These are phyloP conservation scores for Andrena chrysosceles DNA, from an alignment of 2,888 invertebrate genomes.

Conservation along the genomic window DNA sequence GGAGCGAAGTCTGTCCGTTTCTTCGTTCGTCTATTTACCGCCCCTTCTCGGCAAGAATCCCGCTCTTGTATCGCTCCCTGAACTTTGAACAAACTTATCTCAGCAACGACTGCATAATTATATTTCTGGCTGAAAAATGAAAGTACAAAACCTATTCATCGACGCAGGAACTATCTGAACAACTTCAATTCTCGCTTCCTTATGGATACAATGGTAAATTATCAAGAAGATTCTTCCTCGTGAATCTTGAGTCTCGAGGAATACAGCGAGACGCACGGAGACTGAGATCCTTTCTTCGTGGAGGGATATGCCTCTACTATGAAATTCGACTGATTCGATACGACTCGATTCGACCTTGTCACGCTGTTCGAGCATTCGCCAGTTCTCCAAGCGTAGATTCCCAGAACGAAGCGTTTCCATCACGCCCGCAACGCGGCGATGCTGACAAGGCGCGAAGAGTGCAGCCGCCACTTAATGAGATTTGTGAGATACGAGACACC, in stretches of 20 bases:
- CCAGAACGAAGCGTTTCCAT: constrained; percentile 31
- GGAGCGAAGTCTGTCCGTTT: constrained; percentile 23
- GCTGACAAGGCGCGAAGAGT: constrained; percentile 23
- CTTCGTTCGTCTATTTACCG: constrained; percentile 37
- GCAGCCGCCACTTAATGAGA: constrained; percentile 67
- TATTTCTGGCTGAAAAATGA: background rate
- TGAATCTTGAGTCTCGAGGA: background rate
- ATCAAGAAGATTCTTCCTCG: background rate
- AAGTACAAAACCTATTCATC: background rate
- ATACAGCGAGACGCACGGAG: background rate
- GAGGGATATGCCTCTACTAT: background rate
- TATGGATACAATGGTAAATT: no score
- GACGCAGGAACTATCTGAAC: background rate
- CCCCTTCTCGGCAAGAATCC: background rate
- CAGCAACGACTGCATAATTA: background rate
- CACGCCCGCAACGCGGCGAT: constrained; percentile 5
- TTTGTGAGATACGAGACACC: constrained; percentile 77
- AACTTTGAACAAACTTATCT: constrained; percentile 9
- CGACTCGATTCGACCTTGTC: background rate
- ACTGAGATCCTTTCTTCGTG: background rate
- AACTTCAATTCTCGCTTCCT: no score
- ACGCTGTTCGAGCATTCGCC: background rate
- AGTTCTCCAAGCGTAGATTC: background rate
- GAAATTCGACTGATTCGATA: background rate
- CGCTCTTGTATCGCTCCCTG: background rate